Base-by-base conservation (phyloP, 1,140 invertebrate genomes). In the Diprion similis region DNA sequence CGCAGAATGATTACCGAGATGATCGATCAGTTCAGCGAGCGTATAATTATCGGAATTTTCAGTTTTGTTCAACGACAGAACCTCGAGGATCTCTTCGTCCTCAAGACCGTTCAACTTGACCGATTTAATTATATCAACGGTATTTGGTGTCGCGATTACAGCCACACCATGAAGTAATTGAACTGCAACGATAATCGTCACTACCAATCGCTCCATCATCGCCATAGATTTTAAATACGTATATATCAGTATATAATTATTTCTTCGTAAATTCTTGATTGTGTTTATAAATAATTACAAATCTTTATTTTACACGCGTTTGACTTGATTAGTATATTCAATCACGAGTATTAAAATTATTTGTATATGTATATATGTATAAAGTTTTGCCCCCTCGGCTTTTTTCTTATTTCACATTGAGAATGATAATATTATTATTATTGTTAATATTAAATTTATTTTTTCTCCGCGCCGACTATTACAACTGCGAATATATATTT, bases 81-180 rank as follows among this genome's bases (percentile, higher is more conserved):
- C 75, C 1, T 78, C 77, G 13, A 84, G 70, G 17, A 85, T 83
- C n/a, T 82, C 80, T 0, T 82, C 78, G 8, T 83, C 81, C 46
- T 82, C 68, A 10, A 83, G 69, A 37, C 66, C 70, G 66, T 77
- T 70, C n/a, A 82, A 46, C 66, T 74, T 73, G 9, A 69, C 71
- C 10, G 77, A 68, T 1, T 73, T 73, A 10, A 81, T 45, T 18
- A 82, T 73, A 72, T 82, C 75, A n/a, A 83, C 78, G 24, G 73
- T 71, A 65, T 81, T 82, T 4, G 71, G 66, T 18, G 68, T 70
- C 19, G 68, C 37, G 19, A 67, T 10, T 15, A 59, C 51, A 17
- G 8, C 11, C 11, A 13, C 11, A 8, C 11, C n/a, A 15, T 17
- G 11, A 13, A 59, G 8, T 9, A 59, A 59, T 59, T 59, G 3